Base-by-base conservation (phyloP, 30 jellyfish, hydroid and myxozoan genomes). In the Turritopsis dohrnii region DNA sequence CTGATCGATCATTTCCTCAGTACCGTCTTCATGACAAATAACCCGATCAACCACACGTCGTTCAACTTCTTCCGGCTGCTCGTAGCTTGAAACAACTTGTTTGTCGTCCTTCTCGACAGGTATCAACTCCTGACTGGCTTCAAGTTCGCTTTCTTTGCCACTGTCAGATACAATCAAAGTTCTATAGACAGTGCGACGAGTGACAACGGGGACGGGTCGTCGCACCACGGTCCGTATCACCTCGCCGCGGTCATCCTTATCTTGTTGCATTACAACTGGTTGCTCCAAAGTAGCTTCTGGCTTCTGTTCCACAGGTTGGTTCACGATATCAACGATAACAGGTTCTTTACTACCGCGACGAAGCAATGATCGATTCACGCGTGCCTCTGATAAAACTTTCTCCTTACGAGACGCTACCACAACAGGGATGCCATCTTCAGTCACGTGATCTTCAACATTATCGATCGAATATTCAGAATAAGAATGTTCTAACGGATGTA, bases 131-230 rank as follows among this genome's bases (percentile, higher is more conserved):
- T 88, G 90, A 28, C 85, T 76, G 24, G 82, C 94, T 29, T 74
- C 95, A 20, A 54, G 60, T 30, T 75, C 92, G 7, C 52, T 53
- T 20, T 27, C 90, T 23, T 77, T 28, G 20, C 84, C 88, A 26
- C 79, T 29, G 54, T 85, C 88, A 16, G 88, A 79, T 22, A 81
- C 21, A 65, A 90, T 72, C 18, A 83, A 53, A 52, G 93, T 86
- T 31, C 94, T 83, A 88, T 84, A 84, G 69, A 90, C 95, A 73
- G 95, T 90, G 28, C 97, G 81, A 30, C 87, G 89, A 0, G 97
- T 90, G 52, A 90, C 89, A 85, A 90, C 97, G 23, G 93, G 93
- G 22, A 90, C 89, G 4, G 97, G 92, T 27, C 95, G 54, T 31
- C 76, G 25, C 20, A 82, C 76, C 28, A 82, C 74, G 23, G 31